These are phyloP conservation scores for Drosophila antonietae DNA, from an alignment of 2,888 invertebrate species.

Conservation along the genomic window DNA sequence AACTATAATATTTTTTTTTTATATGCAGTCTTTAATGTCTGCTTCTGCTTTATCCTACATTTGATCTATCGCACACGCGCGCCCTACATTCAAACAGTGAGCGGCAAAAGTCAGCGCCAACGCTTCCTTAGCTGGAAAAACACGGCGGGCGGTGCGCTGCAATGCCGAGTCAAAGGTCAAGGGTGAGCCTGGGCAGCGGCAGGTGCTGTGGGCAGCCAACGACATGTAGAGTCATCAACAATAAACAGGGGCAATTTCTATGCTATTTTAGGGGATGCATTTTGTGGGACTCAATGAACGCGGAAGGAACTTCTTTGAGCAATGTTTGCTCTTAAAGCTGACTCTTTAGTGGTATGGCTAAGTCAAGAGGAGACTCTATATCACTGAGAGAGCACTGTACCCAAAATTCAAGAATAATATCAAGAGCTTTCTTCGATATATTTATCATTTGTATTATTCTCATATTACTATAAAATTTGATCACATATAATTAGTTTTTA, in stretches of 20 bases:
- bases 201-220: slow-evolving; percentile 52
- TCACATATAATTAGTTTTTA: too few species aligned
- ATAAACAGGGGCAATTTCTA: slow-evolving; percentile 18
- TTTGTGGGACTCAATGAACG: neutral
- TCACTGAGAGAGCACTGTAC: neutral
- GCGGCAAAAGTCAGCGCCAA: slow-evolving; percentile 28
- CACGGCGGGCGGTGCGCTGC: slow-evolving; percentile 49
- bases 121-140: slow-evolving; percentile 62
- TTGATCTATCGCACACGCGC: slow-evolving; percentile 42
- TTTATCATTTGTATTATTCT: too few species aligned
- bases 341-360: too few species aligned
- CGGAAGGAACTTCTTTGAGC: neutral
- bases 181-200: slow-evolving; percentile 19
- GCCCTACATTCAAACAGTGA: slow-evolving; percentile 31
- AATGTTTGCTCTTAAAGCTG: neutral
- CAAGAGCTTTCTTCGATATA: neutral
- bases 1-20: slow-evolving; percentile 53
- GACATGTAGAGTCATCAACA: slow-evolving; percentile 39
- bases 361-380: neutral
- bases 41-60: slow-evolving; percentile 19
- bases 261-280: neutral
- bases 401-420: neutral
- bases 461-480: too few species aligned
- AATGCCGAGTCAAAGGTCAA: neutral
- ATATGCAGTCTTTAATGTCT: slow-evolving; percentile 10